phyloP scores from a whole-genome alignment of 1,140 invertebrate genomes.

The Phymorhynchus buccinoides region DNA sequence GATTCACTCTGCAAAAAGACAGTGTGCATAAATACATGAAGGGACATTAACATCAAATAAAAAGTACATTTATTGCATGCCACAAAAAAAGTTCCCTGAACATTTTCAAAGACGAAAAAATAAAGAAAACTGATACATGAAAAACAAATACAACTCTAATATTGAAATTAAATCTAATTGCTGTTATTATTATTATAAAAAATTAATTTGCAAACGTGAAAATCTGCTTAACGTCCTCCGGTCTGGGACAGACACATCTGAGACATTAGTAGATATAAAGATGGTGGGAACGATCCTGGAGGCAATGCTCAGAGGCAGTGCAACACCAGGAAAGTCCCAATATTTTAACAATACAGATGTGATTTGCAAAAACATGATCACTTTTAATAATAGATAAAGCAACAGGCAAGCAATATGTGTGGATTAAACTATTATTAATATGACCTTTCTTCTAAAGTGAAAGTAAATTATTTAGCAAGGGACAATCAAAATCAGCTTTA shows the following conservation, averaged over 20 bases:
- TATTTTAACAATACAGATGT: too few species aligned
- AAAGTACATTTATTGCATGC: not conserved
- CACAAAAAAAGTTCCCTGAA: not conserved
- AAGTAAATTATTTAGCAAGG: too few species aligned
- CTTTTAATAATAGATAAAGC: not conserved
- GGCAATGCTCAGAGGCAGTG: too few species aligned
- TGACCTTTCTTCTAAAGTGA: not conserved
- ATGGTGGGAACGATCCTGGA: too few species aligned
- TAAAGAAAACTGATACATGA: not conserved
- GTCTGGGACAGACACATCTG: too few species aligned
- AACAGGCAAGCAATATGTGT: too few species aligned
- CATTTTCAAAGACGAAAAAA: not conserved
- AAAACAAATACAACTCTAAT: not conserved
- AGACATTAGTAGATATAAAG: too few species aligned
- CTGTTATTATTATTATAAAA: not conserved
- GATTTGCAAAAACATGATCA: too few species aligned
- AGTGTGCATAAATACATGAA: not conserved
- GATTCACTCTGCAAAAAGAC: conserved; percentile 76
- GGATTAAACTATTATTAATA: not conserved
- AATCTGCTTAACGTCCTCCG: too few species aligned
- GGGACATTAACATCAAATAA: not conserved
- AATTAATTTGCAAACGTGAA: not conserved
- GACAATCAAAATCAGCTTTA: too few species aligned
- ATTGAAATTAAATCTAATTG: not conserved
- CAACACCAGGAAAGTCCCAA: too few species aligned